Base-by-base conservation (phyloP, 2,797 vertebrate species). In the Rhincodon typus region DNA sequence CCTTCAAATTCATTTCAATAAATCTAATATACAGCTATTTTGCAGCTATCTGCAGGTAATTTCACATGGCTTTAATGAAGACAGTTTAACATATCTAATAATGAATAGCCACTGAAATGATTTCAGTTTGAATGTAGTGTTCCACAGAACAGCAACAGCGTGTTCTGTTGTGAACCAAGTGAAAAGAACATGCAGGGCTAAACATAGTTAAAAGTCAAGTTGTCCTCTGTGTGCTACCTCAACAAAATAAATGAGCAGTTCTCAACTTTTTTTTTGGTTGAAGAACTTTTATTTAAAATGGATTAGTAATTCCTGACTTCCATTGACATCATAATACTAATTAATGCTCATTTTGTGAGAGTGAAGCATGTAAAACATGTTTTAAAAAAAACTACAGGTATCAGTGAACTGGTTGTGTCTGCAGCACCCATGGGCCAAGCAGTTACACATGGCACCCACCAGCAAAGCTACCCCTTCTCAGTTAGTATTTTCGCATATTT, bases 1-100 rank as follows among this genome's bases (percentile, higher is more conserved):
- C 95, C 96, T 97, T 97, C 96, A 96, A 95, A 96, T 96, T 95
- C 84, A 96, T 79, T 96, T 97, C 96, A 96, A 97, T 96, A 96
- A 96, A 96, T 96, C 96, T 96, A 96, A 96, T 96, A 30, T 79
- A 72, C 95, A 96, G 96, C 50, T 97, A 96, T 96, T 91, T 96
- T 96, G 95, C 96, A 96, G 91, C 94, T 96, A 0, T 0, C 90
- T n/a, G 96, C 77, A 96, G 96, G 94, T 91, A 96, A 96, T 97
- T 97, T 94, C 96, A 95, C 72, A 94, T 93, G 95, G 95, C 91
- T 90, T 96, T 96, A 96, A 96, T 96, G 95, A 95, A 97, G 95
- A 82, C 96, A 90, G 72, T 96, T 97, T 53, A 93, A 94, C 93
- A 96, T 96, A 70, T 91, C 13, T 53, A 86, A 42, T 82, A 96